Conservation (phyloP, 2,797 vertebrate genomes). For the Ctenochaetus hawaiiensis region DNA sequence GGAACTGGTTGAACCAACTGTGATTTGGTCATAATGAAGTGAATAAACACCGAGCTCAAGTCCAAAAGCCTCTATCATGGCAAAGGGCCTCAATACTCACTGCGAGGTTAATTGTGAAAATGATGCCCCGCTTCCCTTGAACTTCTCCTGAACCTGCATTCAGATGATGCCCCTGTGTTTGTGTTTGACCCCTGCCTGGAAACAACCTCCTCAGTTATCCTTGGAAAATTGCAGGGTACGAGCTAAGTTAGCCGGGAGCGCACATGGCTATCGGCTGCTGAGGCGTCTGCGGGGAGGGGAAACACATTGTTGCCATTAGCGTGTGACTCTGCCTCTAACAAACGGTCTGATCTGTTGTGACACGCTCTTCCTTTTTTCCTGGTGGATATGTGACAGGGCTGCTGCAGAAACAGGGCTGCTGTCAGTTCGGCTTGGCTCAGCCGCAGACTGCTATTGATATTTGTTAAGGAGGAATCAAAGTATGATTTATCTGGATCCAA, state of each 20-base stretch:
- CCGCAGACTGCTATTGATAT: slow-evolving; percentile 43
- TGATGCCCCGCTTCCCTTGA: slow-evolving; percentile 69
- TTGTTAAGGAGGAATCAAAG: slow-evolving; percentile 35
- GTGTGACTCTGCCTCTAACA: slow-evolving; percentile 63
- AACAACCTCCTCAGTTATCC: slow-evolving; percentile 56
- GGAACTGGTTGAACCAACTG: slow-evolving; percentile 45
- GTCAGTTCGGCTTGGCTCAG: background rate
- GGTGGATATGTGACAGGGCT: slow-evolving; percentile 49
- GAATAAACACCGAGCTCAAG: slow-evolving; percentile 30
- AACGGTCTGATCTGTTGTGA: slow-evolving; percentile 68
- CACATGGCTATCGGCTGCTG: slow-evolving; percentile 52
- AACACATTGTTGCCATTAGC: slow-evolving; percentile 73
- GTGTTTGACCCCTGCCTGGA: slow-evolving; percentile 67
- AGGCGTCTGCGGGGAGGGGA: slow-evolving; percentile 44
- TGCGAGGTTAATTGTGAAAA: slow-evolving; percentile 66
- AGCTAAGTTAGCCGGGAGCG: slow-evolving; percentile 34
- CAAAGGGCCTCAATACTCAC: slow-evolving; percentile 45
- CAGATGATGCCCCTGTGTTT: slow-evolving; percentile 58
- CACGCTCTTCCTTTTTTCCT: slow-evolving; percentile 53
- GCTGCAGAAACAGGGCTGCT: slow-evolving; percentile 36
- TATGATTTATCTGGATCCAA: slow-evolving; percentile 15
- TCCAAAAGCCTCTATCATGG: slow-evolving; percentile 36
- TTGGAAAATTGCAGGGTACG: slow-evolving; percentile 71
- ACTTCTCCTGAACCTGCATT: slow-evolving; percentile 72
- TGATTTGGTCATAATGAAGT: slow-evolving; percentile 31